These are phyloP conservation scores for Diadophis punctatus DNA, from an alignment of 2,113 vertebrate species.

Conservation along the genomic window DNA sequence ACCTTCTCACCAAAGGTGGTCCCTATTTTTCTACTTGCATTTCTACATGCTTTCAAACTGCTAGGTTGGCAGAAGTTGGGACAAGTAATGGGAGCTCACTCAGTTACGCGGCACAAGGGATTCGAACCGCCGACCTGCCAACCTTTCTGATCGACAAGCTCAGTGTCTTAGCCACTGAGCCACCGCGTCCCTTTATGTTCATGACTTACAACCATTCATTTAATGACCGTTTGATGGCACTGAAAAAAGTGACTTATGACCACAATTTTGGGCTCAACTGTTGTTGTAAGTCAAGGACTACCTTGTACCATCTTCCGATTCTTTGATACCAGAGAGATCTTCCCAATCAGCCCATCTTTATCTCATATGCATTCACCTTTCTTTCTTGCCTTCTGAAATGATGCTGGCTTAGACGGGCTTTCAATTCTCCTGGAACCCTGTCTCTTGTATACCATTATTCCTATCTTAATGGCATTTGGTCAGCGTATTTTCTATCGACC, in stretches of 20 bases:
- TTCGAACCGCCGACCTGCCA: too few relatives aligned
- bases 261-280: background rate
- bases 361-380: background rate
- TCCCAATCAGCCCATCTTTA: background rate
- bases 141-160: too few relatives aligned
- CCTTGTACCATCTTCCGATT: background rate
- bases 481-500: background rate
- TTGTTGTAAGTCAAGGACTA: background rate
- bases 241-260: background rate
- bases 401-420: background rate
- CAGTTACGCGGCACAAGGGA: too few relatives aligned
- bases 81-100: too few relatives aligned
- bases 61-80: too few relatives aligned
- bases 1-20: too few relatives aligned
- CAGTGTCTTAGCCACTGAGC: too few relatives aligned
- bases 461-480: background rate
- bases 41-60: too few relatives aligned
- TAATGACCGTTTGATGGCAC: background rate
- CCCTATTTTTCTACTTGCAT: too few relatives aligned
- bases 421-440: background rate
- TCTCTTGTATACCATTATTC: background rate
- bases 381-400: background rate
- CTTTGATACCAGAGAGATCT: background rate
- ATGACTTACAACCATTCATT: background rate
- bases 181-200: too few relatives aligned